A percentile compares a stretch with the other conserved stretches of the same genome.
Evolutionary conservation across 2,797 vertebrate species (phyloP).

Genomic region (Melanotaenia parkinsoni): DNA sequence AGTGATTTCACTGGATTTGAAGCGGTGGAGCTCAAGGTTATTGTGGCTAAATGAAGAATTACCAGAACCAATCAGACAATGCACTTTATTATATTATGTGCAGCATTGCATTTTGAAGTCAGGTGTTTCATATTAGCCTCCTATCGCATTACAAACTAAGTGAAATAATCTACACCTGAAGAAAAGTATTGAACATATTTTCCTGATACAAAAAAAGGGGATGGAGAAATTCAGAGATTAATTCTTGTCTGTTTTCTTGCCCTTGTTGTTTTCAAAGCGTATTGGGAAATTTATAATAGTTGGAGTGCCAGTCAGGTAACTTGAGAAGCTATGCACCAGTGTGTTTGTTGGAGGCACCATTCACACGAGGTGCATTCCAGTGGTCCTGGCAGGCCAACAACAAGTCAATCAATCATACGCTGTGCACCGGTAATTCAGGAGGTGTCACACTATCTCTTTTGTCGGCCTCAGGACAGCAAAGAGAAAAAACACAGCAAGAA

Average conservation of each 20-base stretch:
- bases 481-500: conserved; percentile 31
- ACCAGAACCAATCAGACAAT: conserved; percentile 83
- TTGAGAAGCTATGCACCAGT: conserved; percentile 66
- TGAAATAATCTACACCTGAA: conserved; percentile 77
- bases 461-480: conserved; percentile 58
- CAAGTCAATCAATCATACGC: conserved; percentile 76
- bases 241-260: conserved; percentile 18
- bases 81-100: conserved; percentile 78
- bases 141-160: conserved; percentile 72
- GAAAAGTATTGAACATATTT: conserved; percentile 60
- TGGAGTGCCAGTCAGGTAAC: conserved; percentile 68
- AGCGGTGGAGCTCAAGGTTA: conserved; percentile 65
- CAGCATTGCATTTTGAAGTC: conserved; percentile 66
- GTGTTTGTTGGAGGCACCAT: conserved; percentile 72
- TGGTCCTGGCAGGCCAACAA: conserved; percentile 70
- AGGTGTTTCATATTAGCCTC: conserved; percentile 79
- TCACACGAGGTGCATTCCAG: conserved; percentile 74
- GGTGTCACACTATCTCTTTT: conserved; percentile 73
- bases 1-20: conserved; percentile 73
- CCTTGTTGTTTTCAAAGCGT: conserved; percentile 20
- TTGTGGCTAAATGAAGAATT: conserved; percentile 80
- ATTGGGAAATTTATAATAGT: conserved; percentile 65
- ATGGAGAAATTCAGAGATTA: conserved; percentile 37
- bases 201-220: conserved; percentile 45
- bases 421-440: conserved; percentile 62